phyloP scores from a whole-genome alignment of 2,888 invertebrate genomes.

The Harpalus rubripes region DNA sequence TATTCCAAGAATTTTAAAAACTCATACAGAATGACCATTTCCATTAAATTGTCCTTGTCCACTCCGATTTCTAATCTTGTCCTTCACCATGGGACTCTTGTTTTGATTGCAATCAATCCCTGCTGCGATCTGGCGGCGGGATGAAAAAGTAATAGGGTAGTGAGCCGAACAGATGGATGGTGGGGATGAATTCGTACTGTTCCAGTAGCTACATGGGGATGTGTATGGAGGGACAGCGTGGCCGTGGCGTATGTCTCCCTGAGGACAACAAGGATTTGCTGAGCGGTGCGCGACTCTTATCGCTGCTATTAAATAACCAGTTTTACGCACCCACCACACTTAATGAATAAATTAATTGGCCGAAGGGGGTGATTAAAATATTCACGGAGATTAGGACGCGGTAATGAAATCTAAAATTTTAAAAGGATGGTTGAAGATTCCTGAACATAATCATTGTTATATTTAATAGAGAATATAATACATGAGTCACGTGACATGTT shows the following conservation, averaged over 20 bases:
- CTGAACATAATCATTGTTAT: no score
- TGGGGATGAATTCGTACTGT: background rate
- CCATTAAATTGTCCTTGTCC: no score
- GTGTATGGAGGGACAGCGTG: background rate
- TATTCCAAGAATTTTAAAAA: no score
- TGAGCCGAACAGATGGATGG: slow-evolving; percentile 14
- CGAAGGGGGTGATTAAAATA: slow-evolving; percentile 6
- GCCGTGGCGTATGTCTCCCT: slow-evolving; percentile 55
- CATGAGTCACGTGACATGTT: no score
- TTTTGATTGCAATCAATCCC: slow-evolving; percentile 67
- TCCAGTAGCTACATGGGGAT: background rate
- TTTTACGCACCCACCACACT: slow-evolving; percentile 37
- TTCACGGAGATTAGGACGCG: background rate
- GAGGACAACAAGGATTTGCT: slow-evolving; percentile 55
- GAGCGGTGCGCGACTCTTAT: slow-evolving; percentile 54
- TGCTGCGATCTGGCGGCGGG: slow-evolving; percentile 12
- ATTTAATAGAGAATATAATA: no score
- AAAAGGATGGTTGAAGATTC: no score
- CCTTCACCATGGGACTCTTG: slow-evolving; percentile 63
- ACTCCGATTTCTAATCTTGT: background rate
- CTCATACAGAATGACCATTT: no score
- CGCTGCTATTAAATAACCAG: slow-evolving; percentile 62
- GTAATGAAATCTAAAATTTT: background rate
- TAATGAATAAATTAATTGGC: slow-evolving; percentile 66
- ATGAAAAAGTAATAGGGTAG: slow-evolving; percentile 67